These are phyloP conservation scores for Sphenodon punctatus DNA, from an alignment of 2,797 vertebrate species.

Conservation along the genomic window DNA sequence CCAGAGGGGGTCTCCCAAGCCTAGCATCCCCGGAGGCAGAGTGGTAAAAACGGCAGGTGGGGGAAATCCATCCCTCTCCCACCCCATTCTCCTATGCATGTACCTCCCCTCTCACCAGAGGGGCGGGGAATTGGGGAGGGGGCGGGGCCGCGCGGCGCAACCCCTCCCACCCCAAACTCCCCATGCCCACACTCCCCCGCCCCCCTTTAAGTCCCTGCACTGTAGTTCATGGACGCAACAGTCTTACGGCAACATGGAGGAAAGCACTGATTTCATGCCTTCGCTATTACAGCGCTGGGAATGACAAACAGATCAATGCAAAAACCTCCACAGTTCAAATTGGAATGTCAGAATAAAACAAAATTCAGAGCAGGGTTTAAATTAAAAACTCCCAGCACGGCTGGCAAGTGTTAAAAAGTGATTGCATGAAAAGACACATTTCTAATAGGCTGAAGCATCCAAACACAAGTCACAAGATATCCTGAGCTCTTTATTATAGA, in stretches of 20 bases:
- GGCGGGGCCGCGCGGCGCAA: too few species aligned
- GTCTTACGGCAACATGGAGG: background rate
- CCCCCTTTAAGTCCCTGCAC: too few species aligned
- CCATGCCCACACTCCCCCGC: too few species aligned
- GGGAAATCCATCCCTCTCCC: too few species aligned
- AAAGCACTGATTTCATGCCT: background rate
- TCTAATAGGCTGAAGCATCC: background rate
- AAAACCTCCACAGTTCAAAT: background rate
- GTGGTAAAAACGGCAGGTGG: too few species aligned
- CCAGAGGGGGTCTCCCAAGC: too few species aligned
- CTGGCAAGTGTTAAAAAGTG: background rate
- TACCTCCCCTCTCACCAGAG: too few species aligned
- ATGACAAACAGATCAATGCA: background rate
- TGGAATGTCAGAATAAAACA: background rate
- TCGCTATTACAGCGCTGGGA: background rate
- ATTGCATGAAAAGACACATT: background rate
- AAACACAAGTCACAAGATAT: background rate
- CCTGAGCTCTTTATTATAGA: background rate
- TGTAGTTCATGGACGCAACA: background rate
- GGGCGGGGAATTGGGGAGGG: too few species aligned
- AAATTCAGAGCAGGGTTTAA: background rate
- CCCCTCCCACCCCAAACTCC: too few species aligned
- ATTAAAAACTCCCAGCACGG: background rate
- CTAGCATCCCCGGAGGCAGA: too few species aligned
- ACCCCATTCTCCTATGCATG: too few species aligned